Conservation (phyloP, 1,140 invertebrate species). For the Chrysopa pallens region DNA sequence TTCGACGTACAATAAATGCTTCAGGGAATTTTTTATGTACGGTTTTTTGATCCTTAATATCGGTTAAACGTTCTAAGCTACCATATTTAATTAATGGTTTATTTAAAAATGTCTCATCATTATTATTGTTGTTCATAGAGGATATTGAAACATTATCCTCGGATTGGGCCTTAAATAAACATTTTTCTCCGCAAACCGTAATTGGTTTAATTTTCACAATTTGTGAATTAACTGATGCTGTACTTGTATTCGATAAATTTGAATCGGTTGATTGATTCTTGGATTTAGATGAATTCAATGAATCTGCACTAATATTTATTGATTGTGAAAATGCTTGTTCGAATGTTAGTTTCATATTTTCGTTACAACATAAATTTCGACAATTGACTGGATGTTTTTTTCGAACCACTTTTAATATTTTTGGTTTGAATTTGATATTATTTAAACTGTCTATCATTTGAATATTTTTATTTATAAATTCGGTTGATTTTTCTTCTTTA, state of each 20-base stretch:
- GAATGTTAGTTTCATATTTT: not conserved
- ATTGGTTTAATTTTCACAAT: too few relatives aligned
- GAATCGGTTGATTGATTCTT: too few relatives aligned
- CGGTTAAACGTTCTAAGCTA: slow-evolving; percentile 15
- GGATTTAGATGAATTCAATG: not conserved
- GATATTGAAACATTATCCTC: too few relatives aligned
- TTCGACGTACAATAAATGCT: slow-evolving; percentile 15
- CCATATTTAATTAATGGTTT: slow-evolving; percentile 16
- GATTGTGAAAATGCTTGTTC: not conserved
- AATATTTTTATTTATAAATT: slow-evolving; percentile 2
- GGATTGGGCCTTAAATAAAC: too few relatives aligned
- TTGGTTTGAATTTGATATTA: slow-evolving; percentile 6
- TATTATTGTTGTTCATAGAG: too few relatives aligned
- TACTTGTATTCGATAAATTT: not conserved
- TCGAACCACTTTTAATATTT: too few relatives aligned
- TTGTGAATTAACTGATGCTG: too few relatives aligned
- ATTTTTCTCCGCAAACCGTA: too few relatives aligned
- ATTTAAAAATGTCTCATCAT: not conserved
- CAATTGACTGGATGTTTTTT: not conserved
- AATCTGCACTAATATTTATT: not conserved
- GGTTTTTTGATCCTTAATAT: slow-evolving; percentile 9
- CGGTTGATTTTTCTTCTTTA: slow-evolving; percentile 2
- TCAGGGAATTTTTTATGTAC: slow-evolving; percentile 18
- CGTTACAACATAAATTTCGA: not conserved
- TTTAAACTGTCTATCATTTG: slow-evolving; percentile 16